Evolutionary conservation across 2,113 vertebrate species (phyloP).

Genomic region (Uria aalge): DNA sequence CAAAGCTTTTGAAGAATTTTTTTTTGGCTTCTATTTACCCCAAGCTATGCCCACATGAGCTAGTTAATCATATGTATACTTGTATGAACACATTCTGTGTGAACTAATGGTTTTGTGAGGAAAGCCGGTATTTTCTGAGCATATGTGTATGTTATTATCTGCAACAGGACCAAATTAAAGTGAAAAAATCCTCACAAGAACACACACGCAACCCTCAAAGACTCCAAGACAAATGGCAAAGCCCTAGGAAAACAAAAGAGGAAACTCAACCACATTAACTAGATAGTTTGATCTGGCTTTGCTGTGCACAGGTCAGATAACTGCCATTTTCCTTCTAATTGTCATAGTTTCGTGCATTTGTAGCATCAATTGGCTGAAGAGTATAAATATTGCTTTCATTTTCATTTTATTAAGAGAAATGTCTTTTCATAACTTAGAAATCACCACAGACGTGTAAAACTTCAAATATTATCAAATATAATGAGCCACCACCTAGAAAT

Average conservation of each 20-base stretch:
- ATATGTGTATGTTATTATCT: not conserved
- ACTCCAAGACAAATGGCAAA: not conserved
- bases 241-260: not conserved
- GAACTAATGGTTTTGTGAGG: not conserved
- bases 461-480: not conserved
- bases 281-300: not conserved
- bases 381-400: not conserved
- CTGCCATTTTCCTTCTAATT: not conserved
- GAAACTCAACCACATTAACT: not conserved
- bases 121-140: not conserved
- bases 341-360: not conserved
- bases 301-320: not conserved
- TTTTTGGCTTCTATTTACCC: slow-evolving; percentile 22
- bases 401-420: not conserved
- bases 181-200: not conserved
- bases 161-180: not conserved
- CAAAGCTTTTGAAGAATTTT: slow-evolving; percentile 36
- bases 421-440: not conserved
- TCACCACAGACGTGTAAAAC: not conserved
- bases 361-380: not conserved
- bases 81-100: not conserved
- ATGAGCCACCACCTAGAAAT: not conserved
- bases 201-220: not conserved
- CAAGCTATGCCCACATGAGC: not conserved
- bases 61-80: not conserved